Conservation (phyloP, 2,888 invertebrate genomes). For the Brenthis hecate region DNA sequence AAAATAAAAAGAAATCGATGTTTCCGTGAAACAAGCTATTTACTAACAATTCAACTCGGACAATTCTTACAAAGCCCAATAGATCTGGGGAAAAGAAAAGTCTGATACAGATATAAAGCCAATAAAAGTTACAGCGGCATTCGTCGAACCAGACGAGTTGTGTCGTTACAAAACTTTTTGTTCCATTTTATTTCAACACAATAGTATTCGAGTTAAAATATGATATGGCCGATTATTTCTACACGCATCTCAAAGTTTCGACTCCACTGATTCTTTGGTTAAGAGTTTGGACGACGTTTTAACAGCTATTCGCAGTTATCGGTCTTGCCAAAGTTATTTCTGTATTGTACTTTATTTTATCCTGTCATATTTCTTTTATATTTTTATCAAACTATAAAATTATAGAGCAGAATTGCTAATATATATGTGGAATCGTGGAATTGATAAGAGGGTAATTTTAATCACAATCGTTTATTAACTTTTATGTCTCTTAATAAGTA, state of each 20-base stretch:
- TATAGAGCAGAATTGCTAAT: no score
- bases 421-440: no score
- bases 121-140: constrained; percentile 71
- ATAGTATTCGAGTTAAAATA: constrained; percentile 25
- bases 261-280: constrained; percentile 22
- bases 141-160: constrained; percentile 58
- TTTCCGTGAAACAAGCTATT: constrained; percentile 69
- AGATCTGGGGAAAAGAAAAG: constrained; percentile 67
- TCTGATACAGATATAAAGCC: constrained; percentile 65
- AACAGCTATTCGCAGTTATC: constrained; percentile 19
- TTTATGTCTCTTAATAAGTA: no score
- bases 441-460: no score
- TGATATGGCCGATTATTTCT: constrained; percentile 27
- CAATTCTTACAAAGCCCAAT: constrained; percentile 61
- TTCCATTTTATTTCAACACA: constrained; percentile 44
- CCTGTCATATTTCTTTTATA: neutral
- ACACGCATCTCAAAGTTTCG: constrained; percentile 21
- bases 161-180: constrained; percentile 49
- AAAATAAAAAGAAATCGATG: constrained; percentile 71
- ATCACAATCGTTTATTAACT: no score
- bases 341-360: neutral
- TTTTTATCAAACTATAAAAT: neutral
- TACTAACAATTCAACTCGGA: constrained; percentile 67
- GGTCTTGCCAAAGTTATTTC: constrained; percentile 19
- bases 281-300: constrained; percentile 15